Percentiles rank a stretch among this genome's conserved stretches.
Evolutionary conservation across 2,888 invertebrate species (phyloP).

Genomic region (Coenonympha arcania): DNA sequence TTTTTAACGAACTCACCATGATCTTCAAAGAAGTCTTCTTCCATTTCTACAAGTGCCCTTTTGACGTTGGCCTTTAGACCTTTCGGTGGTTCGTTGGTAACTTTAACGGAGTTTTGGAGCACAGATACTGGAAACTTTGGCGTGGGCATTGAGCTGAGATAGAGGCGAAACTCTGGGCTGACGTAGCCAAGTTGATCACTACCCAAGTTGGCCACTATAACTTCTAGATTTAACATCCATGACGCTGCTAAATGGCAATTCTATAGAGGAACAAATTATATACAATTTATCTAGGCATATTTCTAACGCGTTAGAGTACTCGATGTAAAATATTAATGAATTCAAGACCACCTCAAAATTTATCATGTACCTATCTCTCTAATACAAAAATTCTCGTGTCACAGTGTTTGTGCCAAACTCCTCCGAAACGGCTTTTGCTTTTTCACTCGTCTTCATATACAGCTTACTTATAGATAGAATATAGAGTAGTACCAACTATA

Average conservation of each 20-base stretch:
- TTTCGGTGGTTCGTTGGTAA: constrained; percentile 95
- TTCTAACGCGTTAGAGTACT: no score
- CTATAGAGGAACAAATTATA: constrained; percentile 59
- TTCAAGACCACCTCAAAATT: no score
- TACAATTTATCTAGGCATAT: not conserved
- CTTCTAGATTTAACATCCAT: constrained; percentile 91
- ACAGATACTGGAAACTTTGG: constrained; percentile 90
- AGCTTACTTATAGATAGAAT: no score
- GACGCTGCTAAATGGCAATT: constrained; percentile 95
- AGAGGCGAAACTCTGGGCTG: constrained; percentile 84
- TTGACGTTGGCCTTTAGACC: constrained; percentile 91
- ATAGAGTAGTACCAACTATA: no score
- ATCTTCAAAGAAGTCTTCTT: constrained; percentile 85
- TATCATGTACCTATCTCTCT: not conserved
- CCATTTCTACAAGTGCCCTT: constrained; percentile 85
- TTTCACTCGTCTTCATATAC: no score
- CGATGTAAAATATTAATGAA: no score
- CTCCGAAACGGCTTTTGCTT: no score
- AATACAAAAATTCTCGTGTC: not conserved
- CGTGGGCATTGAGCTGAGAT: constrained; percentile 92
- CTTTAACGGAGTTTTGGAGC: constrained; percentile 93
- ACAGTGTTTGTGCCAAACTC: no score
- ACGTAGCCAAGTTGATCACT: constrained; percentile 76
- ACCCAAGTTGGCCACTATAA: constrained; percentile 81
- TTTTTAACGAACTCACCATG: no score